Evolutionary conservation across 1,140 invertebrate genomes (phyloP).

Genomic region (Antheraea mylitta): DNA sequence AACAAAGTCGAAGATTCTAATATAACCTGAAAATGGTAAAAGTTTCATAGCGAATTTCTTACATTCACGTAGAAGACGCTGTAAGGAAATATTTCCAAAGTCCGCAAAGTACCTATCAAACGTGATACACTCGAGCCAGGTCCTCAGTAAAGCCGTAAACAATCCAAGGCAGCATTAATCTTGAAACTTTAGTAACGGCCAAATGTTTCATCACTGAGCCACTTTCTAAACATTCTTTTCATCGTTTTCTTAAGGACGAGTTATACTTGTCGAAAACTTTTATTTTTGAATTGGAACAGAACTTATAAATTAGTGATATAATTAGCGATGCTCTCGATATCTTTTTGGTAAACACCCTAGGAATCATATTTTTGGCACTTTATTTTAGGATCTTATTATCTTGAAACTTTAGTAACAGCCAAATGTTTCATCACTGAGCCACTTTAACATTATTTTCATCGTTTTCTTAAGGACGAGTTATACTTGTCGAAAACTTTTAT

Average conservation of each 20-base stretch:
- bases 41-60: background rate
- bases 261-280: background rate
- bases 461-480: background rate
- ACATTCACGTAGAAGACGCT: background rate
- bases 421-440: slow-evolving; percentile 15
- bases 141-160: slow-evolving; percentile 15
- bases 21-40: background rate
- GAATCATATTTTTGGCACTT: no score
- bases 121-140: background rate
- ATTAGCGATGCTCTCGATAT: no score
- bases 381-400: no score
- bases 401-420: slow-evolving; percentile 17
- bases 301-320: background rate
- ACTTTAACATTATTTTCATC: slow-evolving; percentile 10
- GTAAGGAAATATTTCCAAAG: background rate
- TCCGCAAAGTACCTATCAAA: slow-evolving; percentile 1
- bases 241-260: slow-evolving; percentile 2
- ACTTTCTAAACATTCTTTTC: slow-evolving; percentile 10
- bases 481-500: background rate
- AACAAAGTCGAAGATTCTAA: background rate
- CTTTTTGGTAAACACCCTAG: no score
- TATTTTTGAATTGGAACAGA: background rate
- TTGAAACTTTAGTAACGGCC: slow-evolving; percentile 17
- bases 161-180: slow-evolving; percentile 24
- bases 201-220: slow-evolving; percentile 15